These are phyloP conservation scores for Pogona vitticeps DNA, from an alignment of 2,113 vertebrate genomes.

Conservation along the genomic window DNA sequence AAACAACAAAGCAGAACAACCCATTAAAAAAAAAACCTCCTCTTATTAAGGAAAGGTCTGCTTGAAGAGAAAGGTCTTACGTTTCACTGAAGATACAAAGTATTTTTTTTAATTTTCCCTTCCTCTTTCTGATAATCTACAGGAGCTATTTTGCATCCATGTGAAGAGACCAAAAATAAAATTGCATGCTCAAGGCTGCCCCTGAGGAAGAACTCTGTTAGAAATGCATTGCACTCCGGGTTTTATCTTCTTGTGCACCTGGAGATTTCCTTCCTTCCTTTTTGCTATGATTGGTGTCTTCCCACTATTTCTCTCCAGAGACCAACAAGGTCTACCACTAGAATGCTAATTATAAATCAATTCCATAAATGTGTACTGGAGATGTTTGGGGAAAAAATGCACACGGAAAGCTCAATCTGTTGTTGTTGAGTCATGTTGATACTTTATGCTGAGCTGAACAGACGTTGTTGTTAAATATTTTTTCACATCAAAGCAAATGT, in stretches of 20 bases:
- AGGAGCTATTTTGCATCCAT: background rate
- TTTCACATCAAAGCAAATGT: conserved; percentile 10
- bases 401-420: background rate
- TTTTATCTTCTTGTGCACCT: background rate
- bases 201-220: background rate
- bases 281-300: background rate
- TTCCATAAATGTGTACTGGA: background rate
- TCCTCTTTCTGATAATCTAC: background rate
- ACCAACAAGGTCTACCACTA: background rate
- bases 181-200: background rate
- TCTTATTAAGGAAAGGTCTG: too few relatives aligned
- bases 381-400: background rate
- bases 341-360: conserved; percentile 7
- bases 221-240: background rate
- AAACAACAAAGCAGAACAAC: too few relatives aligned
- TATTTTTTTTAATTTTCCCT: background rate
- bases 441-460: conserved; percentile 12
- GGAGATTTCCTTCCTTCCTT: too few relatives aligned
- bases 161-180: background rate
- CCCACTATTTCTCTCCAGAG: background rate
- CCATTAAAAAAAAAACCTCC: too few relatives aligned
- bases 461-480: conserved; percentile 31
- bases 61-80: too few relatives aligned
- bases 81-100: background rate
- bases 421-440: conserved; percentile 1